Conservation (phyloP, 2,888 invertebrate genomes). For the Chaitophorus viminalis region DNA sequence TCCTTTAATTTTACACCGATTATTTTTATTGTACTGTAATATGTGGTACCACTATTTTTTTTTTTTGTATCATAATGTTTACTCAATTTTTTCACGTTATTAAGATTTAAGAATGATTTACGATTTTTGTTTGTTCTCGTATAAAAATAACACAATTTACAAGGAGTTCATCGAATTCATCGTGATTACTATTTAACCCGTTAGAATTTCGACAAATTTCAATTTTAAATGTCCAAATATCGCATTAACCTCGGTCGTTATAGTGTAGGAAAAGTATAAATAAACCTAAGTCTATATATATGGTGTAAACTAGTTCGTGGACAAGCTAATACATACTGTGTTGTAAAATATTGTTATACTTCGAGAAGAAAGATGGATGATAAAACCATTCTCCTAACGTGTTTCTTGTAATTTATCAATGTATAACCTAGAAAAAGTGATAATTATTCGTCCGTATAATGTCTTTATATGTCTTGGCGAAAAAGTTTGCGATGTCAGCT, state of each 20-base stretch:
- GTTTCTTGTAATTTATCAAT: constrained; percentile 20
- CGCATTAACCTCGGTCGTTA: not conserved
- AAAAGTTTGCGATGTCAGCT: constrained; percentile 8
- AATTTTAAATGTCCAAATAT: not conserved
- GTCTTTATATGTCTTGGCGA: not conserved
- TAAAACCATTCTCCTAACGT: not conserved
- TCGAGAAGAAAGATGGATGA: not conserved
- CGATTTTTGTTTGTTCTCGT: too few species aligned
- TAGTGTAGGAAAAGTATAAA: not conserved
- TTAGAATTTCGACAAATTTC: not conserved
- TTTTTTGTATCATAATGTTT: too few species aligned
- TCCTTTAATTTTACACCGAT: not conserved
- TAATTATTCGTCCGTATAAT: not conserved
- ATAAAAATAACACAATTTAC: too few species aligned
- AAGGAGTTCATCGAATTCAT: not conserved
- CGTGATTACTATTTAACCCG: not conserved
- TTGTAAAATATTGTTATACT: constrained; percentile 19
- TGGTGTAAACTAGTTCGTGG: not conserved
- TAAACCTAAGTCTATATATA: not conserved
- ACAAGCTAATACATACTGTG: not conserved
- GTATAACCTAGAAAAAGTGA: not conserved
- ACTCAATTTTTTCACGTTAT: too few species aligned
- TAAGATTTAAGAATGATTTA: too few species aligned
- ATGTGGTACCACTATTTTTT: too few species aligned
- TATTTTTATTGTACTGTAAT: too few species aligned